Conservation (phyloP, 2,888 invertebrate species). For the Trichogramma evanescens region DNA sequence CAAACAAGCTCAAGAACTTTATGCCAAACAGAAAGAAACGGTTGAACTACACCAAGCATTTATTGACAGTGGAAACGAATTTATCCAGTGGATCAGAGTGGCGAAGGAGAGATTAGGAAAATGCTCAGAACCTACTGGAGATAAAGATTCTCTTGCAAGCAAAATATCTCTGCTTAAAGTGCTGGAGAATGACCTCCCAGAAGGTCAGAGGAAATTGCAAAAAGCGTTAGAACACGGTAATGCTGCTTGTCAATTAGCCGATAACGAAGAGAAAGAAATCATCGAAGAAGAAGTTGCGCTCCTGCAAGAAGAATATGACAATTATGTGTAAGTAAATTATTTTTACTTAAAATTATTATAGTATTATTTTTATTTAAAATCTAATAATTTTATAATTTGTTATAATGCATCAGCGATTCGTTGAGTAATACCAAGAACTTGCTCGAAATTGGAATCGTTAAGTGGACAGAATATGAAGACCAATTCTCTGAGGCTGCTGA, state of each 20-base stretch:
- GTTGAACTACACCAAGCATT: constrained; percentile 88
- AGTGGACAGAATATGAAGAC: constrained; percentile 92
- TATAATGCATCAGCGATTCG: constrained; percentile 56
- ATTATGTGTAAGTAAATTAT: constrained; percentile 58
- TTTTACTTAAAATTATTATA: background rate
- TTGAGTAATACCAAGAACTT: constrained; percentile 72
- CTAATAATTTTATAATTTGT: background rate
- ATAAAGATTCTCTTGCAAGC: constrained; percentile 78
- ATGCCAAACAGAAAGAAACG: constrained; percentile 81
- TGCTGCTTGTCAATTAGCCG: constrained; percentile 76
- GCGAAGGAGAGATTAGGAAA: constrained; percentile 87
- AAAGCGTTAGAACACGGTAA: constrained; percentile 77
- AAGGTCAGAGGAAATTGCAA: constrained; percentile 76
- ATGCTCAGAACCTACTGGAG: constrained; percentile 87
- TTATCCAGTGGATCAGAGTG: constrained; percentile 83
- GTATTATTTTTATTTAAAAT: constrained; percentile 1
- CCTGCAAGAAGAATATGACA: constrained; percentile 85
- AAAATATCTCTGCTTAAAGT: constrained; percentile 82
- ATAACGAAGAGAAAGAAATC: constrained; percentile 79
- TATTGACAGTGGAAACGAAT: constrained; percentile 85
- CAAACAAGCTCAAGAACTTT: constrained; percentile 83
- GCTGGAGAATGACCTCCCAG: constrained; percentile 73
- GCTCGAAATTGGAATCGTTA: constrained; percentile 81
- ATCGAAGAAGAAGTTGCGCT: constrained; percentile 88
- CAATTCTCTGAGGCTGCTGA: constrained; percentile 82